Conservation (phyloP, 2,113 vertebrate genomes). For the Cynocephalus volans region DNA sequence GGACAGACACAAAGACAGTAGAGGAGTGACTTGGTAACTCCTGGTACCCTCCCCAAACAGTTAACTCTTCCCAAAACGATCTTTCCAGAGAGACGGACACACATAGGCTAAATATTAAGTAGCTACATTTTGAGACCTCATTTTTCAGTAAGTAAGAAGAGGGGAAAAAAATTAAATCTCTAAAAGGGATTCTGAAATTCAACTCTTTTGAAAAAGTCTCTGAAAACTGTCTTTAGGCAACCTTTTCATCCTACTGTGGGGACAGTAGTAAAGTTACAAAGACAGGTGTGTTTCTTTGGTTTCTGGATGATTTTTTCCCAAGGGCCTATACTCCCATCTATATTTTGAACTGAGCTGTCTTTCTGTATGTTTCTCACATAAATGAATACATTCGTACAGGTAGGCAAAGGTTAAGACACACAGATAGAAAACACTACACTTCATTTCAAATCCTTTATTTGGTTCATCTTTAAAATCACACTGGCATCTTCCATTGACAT, state of each 20-base stretch:
- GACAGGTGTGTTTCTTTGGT: neutral
- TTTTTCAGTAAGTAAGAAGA: neutral
- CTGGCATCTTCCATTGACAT: fast-evolving
- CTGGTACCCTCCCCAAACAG: neutral
- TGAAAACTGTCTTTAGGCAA: neutral
- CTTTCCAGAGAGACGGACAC: neutral
- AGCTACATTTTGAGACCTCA: neutral
- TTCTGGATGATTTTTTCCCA: neutral
- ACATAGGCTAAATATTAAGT: neutral
- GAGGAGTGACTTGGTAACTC: neutral
- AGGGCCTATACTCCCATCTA: neutral
- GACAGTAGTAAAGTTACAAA: neutral
- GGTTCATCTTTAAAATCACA: neutral
- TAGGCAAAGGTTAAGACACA: neutral
- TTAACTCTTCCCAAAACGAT: neutral
- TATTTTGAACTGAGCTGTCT: neutral
- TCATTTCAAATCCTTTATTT: neutral
- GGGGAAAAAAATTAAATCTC: neutral
- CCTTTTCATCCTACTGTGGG: neutral
- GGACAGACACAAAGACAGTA: neutral
- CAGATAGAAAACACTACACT: neutral
- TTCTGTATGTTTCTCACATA: neutral
- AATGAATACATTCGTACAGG: neutral
- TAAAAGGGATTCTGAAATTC: neutral
- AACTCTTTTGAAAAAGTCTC: neutral